Percentiles rank a stretch among this genome's conserved stretches.
phyloP scores from a whole-genome alignment of 2,797 vertebrate species.

The Falco naumanni region DNA sequence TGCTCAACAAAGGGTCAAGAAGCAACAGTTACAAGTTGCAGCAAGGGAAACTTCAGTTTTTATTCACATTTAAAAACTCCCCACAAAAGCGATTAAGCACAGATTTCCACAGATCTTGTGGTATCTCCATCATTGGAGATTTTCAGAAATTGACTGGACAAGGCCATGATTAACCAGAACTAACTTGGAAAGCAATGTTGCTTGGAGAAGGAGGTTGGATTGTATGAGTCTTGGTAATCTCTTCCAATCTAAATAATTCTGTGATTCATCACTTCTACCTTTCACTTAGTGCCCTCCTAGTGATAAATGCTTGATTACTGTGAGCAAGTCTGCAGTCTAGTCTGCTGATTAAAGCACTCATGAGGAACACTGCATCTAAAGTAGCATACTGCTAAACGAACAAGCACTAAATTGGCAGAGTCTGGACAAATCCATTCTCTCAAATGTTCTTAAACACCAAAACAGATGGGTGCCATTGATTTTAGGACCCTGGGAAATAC shows the following conservation, averaged over 20 bases:
- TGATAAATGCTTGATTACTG: neutral
- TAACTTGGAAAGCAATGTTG: neutral
- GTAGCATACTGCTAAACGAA: neutral
- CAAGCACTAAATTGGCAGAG: neutral
- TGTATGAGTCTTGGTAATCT: neutral
- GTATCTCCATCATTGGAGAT: neutral
- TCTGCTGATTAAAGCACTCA: neutral
- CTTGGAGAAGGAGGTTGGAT: neutral
- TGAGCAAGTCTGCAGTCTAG: neutral
- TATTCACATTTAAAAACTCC: neutral
- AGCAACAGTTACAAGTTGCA: neutral
- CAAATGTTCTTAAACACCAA: neutral
- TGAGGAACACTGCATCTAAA: neutral
- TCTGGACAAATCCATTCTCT: neutral
- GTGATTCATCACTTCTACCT: neutral
- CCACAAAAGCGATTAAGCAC: neutral
- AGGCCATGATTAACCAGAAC: neutral
- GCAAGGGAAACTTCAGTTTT: neutral
- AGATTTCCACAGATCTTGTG: neutral
- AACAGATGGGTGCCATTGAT: neutral
- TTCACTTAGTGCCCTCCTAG: neutral
- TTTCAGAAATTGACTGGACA: neutral
- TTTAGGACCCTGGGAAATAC: neutral
- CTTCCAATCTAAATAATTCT: neutral
- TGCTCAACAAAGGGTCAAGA: neutral